These are phyloP conservation scores for Scelioninae gen. 1 DNA, from an alignment of 2,888 invertebrate genomes.

Conservation along the genomic window DNA sequence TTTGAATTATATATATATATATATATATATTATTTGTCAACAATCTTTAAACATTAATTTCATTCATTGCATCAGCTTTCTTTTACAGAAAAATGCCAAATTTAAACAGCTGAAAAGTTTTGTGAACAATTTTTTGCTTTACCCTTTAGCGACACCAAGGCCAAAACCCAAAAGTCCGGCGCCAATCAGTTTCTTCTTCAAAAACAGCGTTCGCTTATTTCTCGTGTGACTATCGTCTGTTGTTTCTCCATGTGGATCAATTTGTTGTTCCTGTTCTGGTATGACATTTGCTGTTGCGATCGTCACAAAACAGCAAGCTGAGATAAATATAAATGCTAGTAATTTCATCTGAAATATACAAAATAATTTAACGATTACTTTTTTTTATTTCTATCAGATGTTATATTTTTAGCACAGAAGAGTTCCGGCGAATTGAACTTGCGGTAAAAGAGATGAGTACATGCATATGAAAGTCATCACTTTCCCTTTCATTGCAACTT, in stretches of 20 bases:
- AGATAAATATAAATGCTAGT: conserved; percentile 61
- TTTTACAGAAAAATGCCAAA: too few species aligned
- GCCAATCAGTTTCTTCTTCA: conserved; percentile 81
- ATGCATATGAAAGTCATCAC: conserved; percentile 39
- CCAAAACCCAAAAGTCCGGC: conserved; percentile 82
- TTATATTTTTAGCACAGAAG: conserved; percentile 8
- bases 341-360: conserved; percentile 74
- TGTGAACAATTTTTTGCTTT: background rate
- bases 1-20: too few species aligned
- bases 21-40: too few species aligned
- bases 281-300: conserved; percentile 67
- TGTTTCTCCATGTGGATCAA: conserved; percentile 47
- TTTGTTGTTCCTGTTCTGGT: conserved; percentile 49
- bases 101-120: too few species aligned
- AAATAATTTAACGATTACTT: background rate
- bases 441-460: conserved; percentile 22
- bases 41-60: too few species aligned
- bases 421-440: conserved; percentile 5
- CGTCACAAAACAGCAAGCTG: conserved; percentile 73
- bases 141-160: conserved; percentile 81
- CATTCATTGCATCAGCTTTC: too few species aligned
- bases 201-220: conserved; percentile 79
- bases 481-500: conserved; percentile 50
- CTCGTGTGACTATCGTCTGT: conserved; percentile 73
- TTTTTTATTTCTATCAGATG: too few species aligned